These are phyloP conservation scores for Pachliopta kotzebuea DNA, from an alignment of 2,888 invertebrate species.

Conservation along the genomic window DNA sequence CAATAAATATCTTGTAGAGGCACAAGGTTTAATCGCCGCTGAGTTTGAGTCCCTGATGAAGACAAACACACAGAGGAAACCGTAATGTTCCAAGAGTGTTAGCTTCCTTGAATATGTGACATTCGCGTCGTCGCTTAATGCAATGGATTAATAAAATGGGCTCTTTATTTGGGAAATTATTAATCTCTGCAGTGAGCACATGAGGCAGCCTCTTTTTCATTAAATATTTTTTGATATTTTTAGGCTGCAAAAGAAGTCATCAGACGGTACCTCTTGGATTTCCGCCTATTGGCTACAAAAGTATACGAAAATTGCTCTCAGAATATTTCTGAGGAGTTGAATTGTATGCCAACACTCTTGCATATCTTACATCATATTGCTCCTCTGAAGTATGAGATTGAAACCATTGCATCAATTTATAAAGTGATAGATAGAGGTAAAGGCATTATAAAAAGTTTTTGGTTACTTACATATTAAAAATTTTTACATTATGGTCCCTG, in stretches of 20 bases:
- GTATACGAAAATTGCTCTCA: slow-evolving; percentile 58
- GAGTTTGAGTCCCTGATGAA: too few relatives aligned
- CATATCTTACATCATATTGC: slow-evolving; percentile 68
- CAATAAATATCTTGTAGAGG: too few relatives aligned
- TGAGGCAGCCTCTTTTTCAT: too few relatives aligned
- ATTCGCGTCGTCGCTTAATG: too few relatives aligned
- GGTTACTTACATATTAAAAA: background rate
- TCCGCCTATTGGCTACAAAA: slow-evolving; percentile 73
- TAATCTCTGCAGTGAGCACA: background rate
- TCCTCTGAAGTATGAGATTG: slow-evolving; percentile 74
- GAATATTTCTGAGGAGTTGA: slow-evolving; percentile 41
- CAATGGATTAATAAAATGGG: too few relatives aligned
- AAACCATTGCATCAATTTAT: slow-evolving; percentile 77
- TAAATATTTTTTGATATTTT: slow-evolving; percentile 22
- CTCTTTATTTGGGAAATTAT: background rate
- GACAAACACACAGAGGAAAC: too few relatives aligned
- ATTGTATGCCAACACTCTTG: slow-evolving; percentile 65
- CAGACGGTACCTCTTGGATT: slow-evolving; percentile 80
- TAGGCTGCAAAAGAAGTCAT: slow-evolving; percentile 83
- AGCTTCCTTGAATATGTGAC: too few relatives aligned
- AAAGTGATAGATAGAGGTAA: slow-evolving; percentile 69
- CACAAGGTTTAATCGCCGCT: too few relatives aligned
- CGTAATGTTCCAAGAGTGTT: too few relatives aligned
- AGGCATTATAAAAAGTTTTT: background rate
- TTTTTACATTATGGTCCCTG: too few relatives aligned